phyloP scores from a whole-genome alignment of 2,113 vertebrate genomes.

The Hemiprocne comata region DNA sequence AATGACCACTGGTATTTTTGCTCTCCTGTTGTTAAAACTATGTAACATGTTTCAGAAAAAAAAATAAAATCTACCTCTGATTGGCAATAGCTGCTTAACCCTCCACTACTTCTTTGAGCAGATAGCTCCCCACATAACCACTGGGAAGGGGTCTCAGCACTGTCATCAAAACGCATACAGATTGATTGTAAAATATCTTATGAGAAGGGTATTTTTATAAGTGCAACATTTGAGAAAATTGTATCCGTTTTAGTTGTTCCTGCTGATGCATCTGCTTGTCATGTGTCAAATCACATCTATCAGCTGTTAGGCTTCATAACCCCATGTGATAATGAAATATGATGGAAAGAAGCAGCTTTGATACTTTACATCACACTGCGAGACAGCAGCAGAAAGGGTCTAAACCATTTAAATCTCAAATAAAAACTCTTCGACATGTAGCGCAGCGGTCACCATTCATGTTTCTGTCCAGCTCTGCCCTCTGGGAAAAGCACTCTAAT shows the following conservation, averaged over 20 bases:
- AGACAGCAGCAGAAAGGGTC: background rate
- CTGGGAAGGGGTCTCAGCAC: background rate
- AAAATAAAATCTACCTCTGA: background rate
- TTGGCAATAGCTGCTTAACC: background rate
- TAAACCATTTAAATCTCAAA: background rate
- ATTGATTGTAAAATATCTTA: background rate
- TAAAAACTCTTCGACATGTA: background rate
- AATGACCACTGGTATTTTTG: background rate
- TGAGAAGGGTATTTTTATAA: background rate
- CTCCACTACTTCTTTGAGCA: background rate
- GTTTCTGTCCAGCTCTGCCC: background rate
- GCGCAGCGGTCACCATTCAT: background rate
- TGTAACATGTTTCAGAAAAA: background rate
- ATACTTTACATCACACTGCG: background rate
- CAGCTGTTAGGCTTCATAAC: background rate
- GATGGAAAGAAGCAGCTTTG: background rate
- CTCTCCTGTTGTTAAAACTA: background rate
- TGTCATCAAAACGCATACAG: background rate
- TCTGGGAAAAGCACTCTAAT: background rate
- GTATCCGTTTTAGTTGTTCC: background rate
- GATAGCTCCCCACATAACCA: background rate
- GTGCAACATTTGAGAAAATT: background rate
- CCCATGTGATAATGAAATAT: background rate
- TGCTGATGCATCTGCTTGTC: background rate
- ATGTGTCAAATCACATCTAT: background rate